phyloP scores from a whole-genome alignment of 2,888 invertebrate species.

The Dioctria rufipes region DNA sequence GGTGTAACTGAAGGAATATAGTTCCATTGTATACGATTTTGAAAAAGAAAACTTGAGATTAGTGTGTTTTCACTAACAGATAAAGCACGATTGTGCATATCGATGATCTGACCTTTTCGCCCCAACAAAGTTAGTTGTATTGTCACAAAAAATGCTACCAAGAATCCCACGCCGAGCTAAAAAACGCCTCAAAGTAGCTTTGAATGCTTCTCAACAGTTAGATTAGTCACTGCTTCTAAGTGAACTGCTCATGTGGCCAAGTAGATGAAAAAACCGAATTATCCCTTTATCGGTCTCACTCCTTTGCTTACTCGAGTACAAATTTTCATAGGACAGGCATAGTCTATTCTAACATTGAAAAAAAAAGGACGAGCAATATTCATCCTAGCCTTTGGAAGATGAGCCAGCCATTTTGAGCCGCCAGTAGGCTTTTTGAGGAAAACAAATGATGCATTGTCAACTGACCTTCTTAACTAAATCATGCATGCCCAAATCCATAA shows the following conservation, averaged over 20 bases:
- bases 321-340: background rate
- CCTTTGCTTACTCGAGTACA: too few species aligned
- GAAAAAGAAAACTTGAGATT: background rate
- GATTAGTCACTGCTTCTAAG: background rate
- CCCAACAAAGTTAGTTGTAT: background rate
- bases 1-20: slow-evolving; percentile 63
- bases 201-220: background rate
- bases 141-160: background rate
- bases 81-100: background rate
- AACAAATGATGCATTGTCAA: background rate
- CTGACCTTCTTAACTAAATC: too few species aligned
- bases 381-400: background rate
- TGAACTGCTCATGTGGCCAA: background rate
- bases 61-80: background rate
- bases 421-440: background rate
- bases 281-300: too few species aligned
- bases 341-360: background rate
- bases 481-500: background rate
- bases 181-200: background rate
- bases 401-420: background rate
- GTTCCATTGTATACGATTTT: slow-evolving; percentile 60
- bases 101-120: background rate
- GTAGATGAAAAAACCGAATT: too few species aligned
- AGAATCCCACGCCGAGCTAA: background rate
- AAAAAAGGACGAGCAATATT: background rate